Conservation (phyloP, 2,888 invertebrate genomes). For the Thymelicus acteon region DNA sequence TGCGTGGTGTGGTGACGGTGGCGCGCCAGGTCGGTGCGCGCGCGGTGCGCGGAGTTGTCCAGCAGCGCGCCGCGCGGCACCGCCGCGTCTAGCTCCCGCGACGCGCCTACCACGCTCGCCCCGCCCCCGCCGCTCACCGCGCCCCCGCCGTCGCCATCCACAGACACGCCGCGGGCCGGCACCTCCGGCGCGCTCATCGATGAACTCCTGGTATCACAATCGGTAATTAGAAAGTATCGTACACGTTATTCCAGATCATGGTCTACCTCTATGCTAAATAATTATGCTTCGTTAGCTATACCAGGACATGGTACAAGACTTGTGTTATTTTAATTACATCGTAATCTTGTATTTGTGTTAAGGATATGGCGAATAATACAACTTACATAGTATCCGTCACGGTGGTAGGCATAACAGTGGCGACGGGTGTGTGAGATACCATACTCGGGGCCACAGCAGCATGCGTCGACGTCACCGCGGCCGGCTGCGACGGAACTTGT, state of each 20-base stretch:
- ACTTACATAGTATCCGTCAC: slow-evolving; percentile 53
- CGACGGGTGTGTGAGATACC: slow-evolving; percentile 41
- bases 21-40: slow-evolving; percentile 92
- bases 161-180: slow-evolving; percentile 35
- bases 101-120: slow-evolving; percentile 56
- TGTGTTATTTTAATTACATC: too few species aligned
- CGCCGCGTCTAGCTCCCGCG: slow-evolving; percentile 92
- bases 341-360: too few species aligned
- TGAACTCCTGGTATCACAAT: neutral
- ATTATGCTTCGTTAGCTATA: too few species aligned
- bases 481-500: slow-evolving; percentile 23
- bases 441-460: slow-evolving; percentile 36
- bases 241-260: too few species aligned
- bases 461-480: slow-evolving; percentile 37
- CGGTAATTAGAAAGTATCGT: too few species aligned
- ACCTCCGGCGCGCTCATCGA: slow-evolving; percentile 17
- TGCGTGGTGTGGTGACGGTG: slow-evolving; percentile 74
- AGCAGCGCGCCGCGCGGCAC: slow-evolving; percentile 92
- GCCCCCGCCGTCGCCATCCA: slow-evolving; percentile 20
- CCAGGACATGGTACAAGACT: too few species aligned
- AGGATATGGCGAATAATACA: neutral
- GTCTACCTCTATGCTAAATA: too few species aligned
- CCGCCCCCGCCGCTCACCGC: too few species aligned
- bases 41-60: slow-evolving; percentile 92
- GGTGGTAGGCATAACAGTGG: slow-evolving; percentile 44